Evolutionary conservation across 2,888 invertebrate species (phyloP).

Genomic region (Acronicta leporina): DNA sequence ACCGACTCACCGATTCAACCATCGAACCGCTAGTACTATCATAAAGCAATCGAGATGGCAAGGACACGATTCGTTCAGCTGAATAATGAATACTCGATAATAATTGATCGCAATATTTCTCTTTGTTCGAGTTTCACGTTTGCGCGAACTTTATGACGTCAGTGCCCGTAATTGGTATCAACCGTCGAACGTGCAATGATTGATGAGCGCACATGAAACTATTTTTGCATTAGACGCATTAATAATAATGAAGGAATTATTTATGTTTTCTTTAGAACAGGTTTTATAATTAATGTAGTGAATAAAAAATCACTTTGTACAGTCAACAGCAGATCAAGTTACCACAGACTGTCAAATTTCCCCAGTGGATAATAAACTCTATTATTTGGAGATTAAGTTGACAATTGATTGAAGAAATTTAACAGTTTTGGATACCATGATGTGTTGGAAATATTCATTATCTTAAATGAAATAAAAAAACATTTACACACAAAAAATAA

Average conservation of each 20-base stretch:
- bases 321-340: too few species aligned
- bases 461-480: too few species aligned
- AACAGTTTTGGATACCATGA: too few species aligned
- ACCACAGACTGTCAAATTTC: too few species aligned
- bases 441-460: too few species aligned
- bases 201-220: conserved; percentile 30
- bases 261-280: neutral
- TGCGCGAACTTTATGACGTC: conserved; percentile 46
- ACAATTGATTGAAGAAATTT: too few species aligned
- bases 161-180: conserved; percentile 47
- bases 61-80: conserved; percentile 67
- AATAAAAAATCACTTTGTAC: too few species aligned
- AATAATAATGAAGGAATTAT: conserved; percentile 16
- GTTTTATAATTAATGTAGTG: conserved; percentile 1
- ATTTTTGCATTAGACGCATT: conserved; percentile 32
- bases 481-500: too few species aligned
- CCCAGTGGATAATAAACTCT: too few species aligned
- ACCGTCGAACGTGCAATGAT: conserved; percentile 38
- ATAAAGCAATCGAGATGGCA: conserved; percentile 64
- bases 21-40: conserved; percentile 49
- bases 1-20: conserved; percentile 14
- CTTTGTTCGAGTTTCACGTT: conserved; percentile 58
- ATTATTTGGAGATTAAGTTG: too few species aligned
- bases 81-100: conserved; percentile 74
- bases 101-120: conserved; percentile 76